Evolutionary conservation across 2,888 invertebrate species (phyloP).

Genomic region (Pycnomerus fuliginosus): DNA sequence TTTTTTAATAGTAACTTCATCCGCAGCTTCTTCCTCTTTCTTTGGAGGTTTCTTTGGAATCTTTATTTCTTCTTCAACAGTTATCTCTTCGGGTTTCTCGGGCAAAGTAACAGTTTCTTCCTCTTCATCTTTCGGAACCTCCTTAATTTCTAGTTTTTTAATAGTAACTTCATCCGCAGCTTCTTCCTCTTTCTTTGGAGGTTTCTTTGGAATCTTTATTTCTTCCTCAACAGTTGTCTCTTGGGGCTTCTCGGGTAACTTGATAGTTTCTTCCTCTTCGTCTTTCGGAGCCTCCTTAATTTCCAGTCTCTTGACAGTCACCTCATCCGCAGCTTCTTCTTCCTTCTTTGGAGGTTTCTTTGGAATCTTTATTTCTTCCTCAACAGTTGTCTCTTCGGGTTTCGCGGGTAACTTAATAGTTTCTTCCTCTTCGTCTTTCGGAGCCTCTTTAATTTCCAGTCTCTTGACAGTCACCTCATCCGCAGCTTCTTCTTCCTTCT

Average conservation of each 20-base stretch:
- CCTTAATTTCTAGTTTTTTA: constrained; percentile 27
- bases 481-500: constrained; percentile 51
- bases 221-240: constrained; percentile 62
- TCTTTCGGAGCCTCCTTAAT: constrained; percentile 30
- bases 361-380: constrained; percentile 26
- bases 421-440: constrained; percentile 37
- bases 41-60: too few relatives aligned
- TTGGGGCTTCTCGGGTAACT: constrained; percentile 40
- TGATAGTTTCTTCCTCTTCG: constrained; percentile 33
- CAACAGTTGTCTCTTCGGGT: constrained; percentile 18
- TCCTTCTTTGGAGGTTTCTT: constrained; percentile 38
- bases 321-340: constrained; percentile 45
- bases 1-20: constrained; percentile 56
- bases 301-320: constrained; percentile 30
- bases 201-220: constrained; percentile 61
- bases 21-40: constrained; percentile 54
- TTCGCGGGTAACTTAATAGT: constrained; percentile 35
- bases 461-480: constrained; percentile 60
- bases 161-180: constrained; percentile 23
- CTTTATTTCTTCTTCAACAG: constrained; percentile 50
- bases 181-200: constrained; percentile 51
- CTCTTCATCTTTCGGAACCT: constrained; percentile 41
- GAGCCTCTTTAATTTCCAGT: constrained; percentile 26
- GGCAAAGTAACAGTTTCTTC: constrained; percentile 56
- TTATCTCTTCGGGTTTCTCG: constrained; percentile 41